Base-by-base conservation (phyloP, 2,888 invertebrate genomes). In the Dinocampus coccinellae region DNA sequence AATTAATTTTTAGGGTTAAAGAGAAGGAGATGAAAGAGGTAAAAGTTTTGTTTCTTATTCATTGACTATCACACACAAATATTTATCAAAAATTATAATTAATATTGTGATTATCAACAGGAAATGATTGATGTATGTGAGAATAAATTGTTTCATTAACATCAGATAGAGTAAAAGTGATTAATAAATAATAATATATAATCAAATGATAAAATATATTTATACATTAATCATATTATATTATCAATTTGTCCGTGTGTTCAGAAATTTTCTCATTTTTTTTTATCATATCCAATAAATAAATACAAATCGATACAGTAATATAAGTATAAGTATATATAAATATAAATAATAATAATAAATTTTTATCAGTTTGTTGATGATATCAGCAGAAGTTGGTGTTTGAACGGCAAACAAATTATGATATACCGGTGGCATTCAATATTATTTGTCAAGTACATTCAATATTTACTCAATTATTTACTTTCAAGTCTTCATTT, bases 371-470 rank as follows among this genome's bases (percentile, higher is more conserved):
- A 66, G 65, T 62, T 34, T 52, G 47, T 36, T 26, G 65, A 66
- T 52, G 52, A 36, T 64, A 24, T 57, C 57, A 64, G 42, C 60
- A 52, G 47, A 42, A 64, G 36, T n/a, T 58, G 47, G n/a, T 70
- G 58, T 70, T 65, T 70, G 52, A 58, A 36, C 34, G 36, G 39
- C 70, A 70, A 70, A 70, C 60, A 66, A 65, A 66, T 70, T 22
- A 70, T 70, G 9, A 52, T 33, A 62, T 62, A 62, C 9, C 13
- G 22, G 13, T 2, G 16, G 29, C n/a, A n/a, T 52, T 29, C 39
- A n/a, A 53, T 39, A 62, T 26, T 47, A 22, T 52, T 47, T 64
- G 33, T 3, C 7, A 26, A 64, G n/a, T 39, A 39, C 6, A 39
- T 42, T 36, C n/a, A 42, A 26, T 24, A 36, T 62, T 11, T 36